Base-by-base conservation (phyloP, 2,888 invertebrate genomes). In the Spicauda simplicius region DNA sequence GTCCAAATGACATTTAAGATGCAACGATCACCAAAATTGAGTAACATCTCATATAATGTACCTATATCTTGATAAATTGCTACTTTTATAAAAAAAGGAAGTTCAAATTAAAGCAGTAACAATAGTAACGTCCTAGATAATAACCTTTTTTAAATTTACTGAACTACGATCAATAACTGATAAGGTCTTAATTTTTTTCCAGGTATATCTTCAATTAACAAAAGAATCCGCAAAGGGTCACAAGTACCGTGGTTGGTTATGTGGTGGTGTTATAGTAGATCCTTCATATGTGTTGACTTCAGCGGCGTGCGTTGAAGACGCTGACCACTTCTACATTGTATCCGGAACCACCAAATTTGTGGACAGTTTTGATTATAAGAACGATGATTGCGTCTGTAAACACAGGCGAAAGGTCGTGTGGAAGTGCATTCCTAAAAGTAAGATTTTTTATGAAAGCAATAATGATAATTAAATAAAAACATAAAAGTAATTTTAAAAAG, bases 341-440 rank as follows among this genome's bases (percentile, higher is more conserved):
- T 83, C 89, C 14, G 92, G 92, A 4, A 93, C 92, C 8, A 87
- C 87, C 0, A 88, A 84, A 69, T 92, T 85, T 62, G 81, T 91
- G 0, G 91, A 91, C 70, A 90, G 90, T 71, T 87, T 88, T 68
- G 90, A 91, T 69, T 90, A 88, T 55, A 91, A 90, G 69, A 75
- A 50, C 1, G 81, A 92, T 64, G 79, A 87, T 0, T 93, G 92
- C 69, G 88, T 88, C 7, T 90, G 90, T 74, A 86, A 88, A 56
- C 84, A 91, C 72, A 77, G 92, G 2, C 81, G 92, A 3, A 84
- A 78, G 70, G 92, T 92, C 19, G 86, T 93, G 0, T 93, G 92
- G 92, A 92, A 92, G 72, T 93, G 92, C 79, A 87, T 92, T 48
- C 92, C 92, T 12, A 92, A 91, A 70, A 91, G 92, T 91, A 81